Conservation (phyloP, 2,113 vertebrate genomes). For the Danionella cerebrum region DNA sequence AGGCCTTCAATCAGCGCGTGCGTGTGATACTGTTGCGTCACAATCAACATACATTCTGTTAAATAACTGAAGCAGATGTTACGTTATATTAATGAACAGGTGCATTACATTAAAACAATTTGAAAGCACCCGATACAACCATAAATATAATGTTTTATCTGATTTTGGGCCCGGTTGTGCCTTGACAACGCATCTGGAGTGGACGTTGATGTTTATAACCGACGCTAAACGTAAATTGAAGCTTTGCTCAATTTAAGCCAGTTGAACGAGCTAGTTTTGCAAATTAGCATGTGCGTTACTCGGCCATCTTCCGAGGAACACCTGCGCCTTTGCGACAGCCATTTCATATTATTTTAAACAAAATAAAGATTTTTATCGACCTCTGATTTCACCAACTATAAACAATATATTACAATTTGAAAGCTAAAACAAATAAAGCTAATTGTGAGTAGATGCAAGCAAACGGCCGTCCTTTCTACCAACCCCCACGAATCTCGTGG, state of each 20-base stretch:
- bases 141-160: no score
- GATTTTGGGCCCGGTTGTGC: background rate
- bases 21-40: conserved; percentile 8
- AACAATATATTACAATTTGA: no score
- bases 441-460: no score
- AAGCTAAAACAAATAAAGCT: no score
- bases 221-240: no score
- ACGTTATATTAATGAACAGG: background rate
- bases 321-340: conserved; percentile 17
- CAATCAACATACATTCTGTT: background rate
- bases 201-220: no score
- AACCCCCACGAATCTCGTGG: conserved; percentile 33
- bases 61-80: background rate
- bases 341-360: background rate
- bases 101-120: no score
- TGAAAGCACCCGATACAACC: no score
- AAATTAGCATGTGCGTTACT: conserved; percentile 22
- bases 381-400: background rate
- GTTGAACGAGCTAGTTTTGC: conserved; percentile 1
- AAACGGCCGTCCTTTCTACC: conserved; percentile 26
- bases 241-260: background rate
- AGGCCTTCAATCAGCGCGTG: background rate
- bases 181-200: no score
- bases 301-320: conserved; percentile 41
- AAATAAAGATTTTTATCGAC: background rate